Conservation (phyloP, 2,888 invertebrate genomes). For the Lobophora halterata region DNA sequence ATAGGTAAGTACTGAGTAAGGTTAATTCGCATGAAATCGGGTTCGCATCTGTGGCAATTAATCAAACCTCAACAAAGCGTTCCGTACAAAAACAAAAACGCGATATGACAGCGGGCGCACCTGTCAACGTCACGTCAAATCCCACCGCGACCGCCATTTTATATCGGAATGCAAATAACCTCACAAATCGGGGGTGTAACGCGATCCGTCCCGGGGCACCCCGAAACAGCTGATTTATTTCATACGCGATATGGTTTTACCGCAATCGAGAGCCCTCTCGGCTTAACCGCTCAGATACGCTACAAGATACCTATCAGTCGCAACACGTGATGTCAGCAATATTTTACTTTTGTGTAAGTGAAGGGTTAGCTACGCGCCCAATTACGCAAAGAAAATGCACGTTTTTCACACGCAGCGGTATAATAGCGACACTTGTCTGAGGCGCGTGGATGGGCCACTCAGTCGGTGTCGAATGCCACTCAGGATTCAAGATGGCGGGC, state of each 20-base stretch:
- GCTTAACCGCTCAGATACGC: slow-evolving; percentile 35
- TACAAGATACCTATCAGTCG: slow-evolving; percentile 40
- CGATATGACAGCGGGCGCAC: slow-evolving; percentile 52
- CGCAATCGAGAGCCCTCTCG: slow-evolving; percentile 61
- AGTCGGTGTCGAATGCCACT: slow-evolving; percentile 68
- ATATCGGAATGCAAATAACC: slow-evolving; percentile 72
- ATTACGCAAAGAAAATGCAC: slow-evolving; percentile 64
- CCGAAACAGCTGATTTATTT: slow-evolving; percentile 72
- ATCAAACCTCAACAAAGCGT: slow-evolving; percentile 42
- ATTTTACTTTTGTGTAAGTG: slow-evolving; percentile 39
- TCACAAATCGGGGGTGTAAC: slow-evolving; percentile 72
- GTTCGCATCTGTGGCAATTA: slow-evolving; percentile 36
- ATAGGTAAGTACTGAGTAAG: too few species aligned
- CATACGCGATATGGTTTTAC: slow-evolving; percentile 73
- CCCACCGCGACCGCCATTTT: slow-evolving; percentile 65
- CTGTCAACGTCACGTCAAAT: slow-evolving; percentile 72
- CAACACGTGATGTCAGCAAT: slow-evolving; percentile 39
- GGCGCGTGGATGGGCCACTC: slow-evolving; percentile 63
- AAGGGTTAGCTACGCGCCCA: slow-evolving; percentile 57
- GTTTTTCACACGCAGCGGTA: slow-evolving; percentile 49
- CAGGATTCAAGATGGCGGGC: slow-evolving; percentile 60
- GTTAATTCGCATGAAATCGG: slow-evolving; percentile 26
- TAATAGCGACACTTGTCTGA: slow-evolving; percentile 56
- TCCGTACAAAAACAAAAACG: slow-evolving; percentile 49
- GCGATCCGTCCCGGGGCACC: slow-evolving; percentile 59